A percentile compares a stretch with the other conserved stretches of the same genome.
Evolutionary conservation across 2,113 vertebrate species (phyloP).

Genomic region (Grammomys surdaster): DNA sequence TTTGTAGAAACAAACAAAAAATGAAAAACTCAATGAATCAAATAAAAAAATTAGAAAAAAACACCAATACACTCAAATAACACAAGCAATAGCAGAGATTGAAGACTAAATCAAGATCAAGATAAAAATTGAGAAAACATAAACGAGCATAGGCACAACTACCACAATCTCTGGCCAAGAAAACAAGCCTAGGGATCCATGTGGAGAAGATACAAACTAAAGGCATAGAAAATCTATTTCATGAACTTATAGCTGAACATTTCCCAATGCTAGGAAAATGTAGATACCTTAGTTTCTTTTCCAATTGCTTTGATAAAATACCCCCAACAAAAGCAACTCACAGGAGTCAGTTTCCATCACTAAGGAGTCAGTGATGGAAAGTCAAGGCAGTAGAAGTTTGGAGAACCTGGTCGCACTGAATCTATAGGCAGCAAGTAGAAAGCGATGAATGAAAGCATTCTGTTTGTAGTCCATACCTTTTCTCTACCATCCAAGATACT

Average conservation of each 20-base stretch:
- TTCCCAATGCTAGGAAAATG: not conserved
- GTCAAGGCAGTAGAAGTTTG: not conserved
- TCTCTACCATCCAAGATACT: too few relatives aligned
- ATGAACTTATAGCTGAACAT: not conserved
- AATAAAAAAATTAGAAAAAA: not conserved
- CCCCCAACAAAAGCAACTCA: not conserved
- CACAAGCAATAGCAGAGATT: not conserved
- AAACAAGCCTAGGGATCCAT: not conserved
- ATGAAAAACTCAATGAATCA: not conserved
- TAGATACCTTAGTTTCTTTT: not conserved
- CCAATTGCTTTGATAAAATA: not conserved
- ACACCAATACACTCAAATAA: not conserved
- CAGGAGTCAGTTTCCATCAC: not conserved
- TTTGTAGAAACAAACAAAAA: not conserved
- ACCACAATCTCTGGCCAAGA: not conserved
- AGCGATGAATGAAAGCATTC: not conserved
- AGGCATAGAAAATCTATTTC: not conserved
- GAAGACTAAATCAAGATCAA: not conserved
- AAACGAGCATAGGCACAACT: not conserved
- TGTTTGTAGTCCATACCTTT: not conserved
- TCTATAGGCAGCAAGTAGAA: not conserved
- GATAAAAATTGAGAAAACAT: not conserved
- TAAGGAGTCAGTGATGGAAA: not conserved
- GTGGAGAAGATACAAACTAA: not conserved
- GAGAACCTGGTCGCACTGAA: not conserved